Evolutionary conservation across 2,113 vertebrate species (phyloP).

Genomic region (Petroica traversi): DNA sequence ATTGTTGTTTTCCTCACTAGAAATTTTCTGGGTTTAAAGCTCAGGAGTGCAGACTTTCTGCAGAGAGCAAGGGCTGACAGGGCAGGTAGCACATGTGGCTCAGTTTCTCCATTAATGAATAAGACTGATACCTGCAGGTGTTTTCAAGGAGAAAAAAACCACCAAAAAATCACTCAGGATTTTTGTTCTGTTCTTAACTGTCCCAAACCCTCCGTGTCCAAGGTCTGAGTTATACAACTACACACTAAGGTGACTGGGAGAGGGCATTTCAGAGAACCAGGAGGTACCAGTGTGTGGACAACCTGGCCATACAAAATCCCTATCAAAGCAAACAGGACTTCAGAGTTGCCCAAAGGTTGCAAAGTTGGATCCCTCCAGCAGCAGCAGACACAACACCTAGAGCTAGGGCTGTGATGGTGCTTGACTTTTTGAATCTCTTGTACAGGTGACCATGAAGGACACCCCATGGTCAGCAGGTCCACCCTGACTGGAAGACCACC

Average conservation of each 20-base stretch:
- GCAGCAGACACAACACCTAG: not conserved
- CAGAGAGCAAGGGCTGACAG: not conserved
- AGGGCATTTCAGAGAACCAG: not conserved
- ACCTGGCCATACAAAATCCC: not conserved
- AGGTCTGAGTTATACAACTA: not conserved
- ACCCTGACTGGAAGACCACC: not conserved
- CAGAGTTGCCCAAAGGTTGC: not conserved
- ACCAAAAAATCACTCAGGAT: not conserved
- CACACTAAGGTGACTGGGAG: not conserved
- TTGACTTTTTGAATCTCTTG: not conserved
- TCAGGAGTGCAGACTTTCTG: not conserved
- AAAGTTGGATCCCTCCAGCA: not conserved
- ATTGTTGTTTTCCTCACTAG: no score
- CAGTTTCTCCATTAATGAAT: not conserved
- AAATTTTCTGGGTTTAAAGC: not conserved
- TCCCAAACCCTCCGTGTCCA: not conserved
- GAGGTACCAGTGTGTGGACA: accelerated
- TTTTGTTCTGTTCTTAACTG: not conserved
- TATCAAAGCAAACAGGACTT: not conserved
- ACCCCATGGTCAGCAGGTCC: not conserved
- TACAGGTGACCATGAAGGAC: not conserved
- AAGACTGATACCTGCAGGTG: not conserved
- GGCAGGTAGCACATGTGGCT: not conserved
- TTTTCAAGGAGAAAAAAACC: not conserved
- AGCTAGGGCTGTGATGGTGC: not conserved